A percentile compares a stretch with the other conserved stretches of the same genome.
phyloP scores from a whole-genome alignment of 2,113 vertebrate species.

The Larimichthys crocea region DNA sequence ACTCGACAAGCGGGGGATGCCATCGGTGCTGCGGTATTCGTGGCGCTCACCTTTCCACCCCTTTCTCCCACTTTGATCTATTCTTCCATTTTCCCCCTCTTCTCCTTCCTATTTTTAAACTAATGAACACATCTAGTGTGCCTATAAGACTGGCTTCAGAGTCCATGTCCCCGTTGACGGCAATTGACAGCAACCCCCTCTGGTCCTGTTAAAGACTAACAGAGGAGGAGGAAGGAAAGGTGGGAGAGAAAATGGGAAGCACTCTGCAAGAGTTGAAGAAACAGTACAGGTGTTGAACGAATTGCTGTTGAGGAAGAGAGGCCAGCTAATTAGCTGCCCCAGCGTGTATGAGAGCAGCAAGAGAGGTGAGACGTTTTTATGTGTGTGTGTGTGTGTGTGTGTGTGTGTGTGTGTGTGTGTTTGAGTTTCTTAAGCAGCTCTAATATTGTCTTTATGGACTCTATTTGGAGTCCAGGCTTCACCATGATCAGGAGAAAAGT shows the following conservation, averaged over 20 bases:
- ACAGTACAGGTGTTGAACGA: constrained; percentile 11
- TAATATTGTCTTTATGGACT: constrained; percentile 45
- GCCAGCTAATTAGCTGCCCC: constrained; percentile 24
- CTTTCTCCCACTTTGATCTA: neutral
- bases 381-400: neutral
- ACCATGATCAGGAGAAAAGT: constrained; percentile 20
- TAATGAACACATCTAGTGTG: constrained; percentile 32
- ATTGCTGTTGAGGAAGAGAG: constrained; percentile 19
- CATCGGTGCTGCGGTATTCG: constrained; percentile 21
- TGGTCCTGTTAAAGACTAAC: neutral
- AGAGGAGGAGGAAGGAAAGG: neutral
- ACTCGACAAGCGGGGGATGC: constrained; percentile 26
- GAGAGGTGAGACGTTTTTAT: neutral
- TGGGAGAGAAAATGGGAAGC: neutral
- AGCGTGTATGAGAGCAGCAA: constrained; percentile 18
- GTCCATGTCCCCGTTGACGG: constrained; percentile 48
- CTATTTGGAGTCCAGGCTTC: constrained; percentile 33
- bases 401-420: constrained; percentile 22
- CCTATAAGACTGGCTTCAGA: constrained; percentile 25
- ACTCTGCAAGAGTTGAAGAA: neutral
- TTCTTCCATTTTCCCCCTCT: neutral
- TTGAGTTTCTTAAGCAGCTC: constrained; percentile 16
- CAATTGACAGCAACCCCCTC: constrained; percentile 16
- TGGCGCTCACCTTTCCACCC: constrained; percentile 2
- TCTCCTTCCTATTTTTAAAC: constrained; percentile 40